Percentiles rank a stretch among this genome's conserved stretches.
phyloP scores from a whole-genome alignment of 2,888 invertebrate species.

The Mylabris sibirica region DNA sequence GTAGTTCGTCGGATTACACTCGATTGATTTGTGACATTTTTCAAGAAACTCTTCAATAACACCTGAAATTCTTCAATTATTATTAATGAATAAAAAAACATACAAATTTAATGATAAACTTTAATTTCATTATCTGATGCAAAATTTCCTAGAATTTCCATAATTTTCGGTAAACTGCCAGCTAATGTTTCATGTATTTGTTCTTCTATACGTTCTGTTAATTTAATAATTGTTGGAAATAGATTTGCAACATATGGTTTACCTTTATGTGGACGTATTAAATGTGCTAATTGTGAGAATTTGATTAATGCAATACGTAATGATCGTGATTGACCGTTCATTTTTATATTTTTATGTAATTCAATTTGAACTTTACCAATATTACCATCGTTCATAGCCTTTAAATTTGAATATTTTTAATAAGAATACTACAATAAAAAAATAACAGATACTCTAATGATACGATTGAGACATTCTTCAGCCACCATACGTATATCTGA shows the following conservation, averaged over 20 bases:
- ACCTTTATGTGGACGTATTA: conserved; percentile 79
- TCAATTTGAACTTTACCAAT: conserved; percentile 80
- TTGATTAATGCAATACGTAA: conserved; percentile 78
- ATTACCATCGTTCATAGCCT: conserved; percentile 71
- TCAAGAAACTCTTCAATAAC: conserved; percentile 72
- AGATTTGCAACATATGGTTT: conserved; percentile 80
- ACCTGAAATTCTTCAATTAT: conserved; percentile 60
- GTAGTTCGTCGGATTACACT: conserved; percentile 84
- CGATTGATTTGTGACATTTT: conserved; percentile 69
- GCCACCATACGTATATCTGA: conserved; percentile 81
- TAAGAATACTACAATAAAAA: conserved; percentile 16
- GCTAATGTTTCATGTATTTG: conserved; percentile 74
- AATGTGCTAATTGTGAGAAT: conserved; percentile 78
- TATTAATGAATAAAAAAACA: conserved; percentile 8
- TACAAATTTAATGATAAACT: conserved; percentile 50
- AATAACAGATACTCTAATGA: conserved; percentile 69
- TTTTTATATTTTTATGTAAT: conserved; percentile 82
- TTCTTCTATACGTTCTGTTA: conserved; percentile 76
- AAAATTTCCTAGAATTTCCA: conserved; percentile 72
- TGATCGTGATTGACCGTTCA: conserved; percentile 75
- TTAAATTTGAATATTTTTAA: conserved; percentile 30
- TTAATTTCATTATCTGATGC: conserved; percentile 76
- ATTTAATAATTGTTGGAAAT: conserved; percentile 75
- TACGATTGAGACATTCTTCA: conserved; percentile 81
- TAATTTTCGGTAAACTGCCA: conserved; percentile 70